These are phyloP conservation scores for Gnathonemus longibarbis DNA, from an alignment of 2,113 vertebrate species.

Conservation along the genomic window DNA sequence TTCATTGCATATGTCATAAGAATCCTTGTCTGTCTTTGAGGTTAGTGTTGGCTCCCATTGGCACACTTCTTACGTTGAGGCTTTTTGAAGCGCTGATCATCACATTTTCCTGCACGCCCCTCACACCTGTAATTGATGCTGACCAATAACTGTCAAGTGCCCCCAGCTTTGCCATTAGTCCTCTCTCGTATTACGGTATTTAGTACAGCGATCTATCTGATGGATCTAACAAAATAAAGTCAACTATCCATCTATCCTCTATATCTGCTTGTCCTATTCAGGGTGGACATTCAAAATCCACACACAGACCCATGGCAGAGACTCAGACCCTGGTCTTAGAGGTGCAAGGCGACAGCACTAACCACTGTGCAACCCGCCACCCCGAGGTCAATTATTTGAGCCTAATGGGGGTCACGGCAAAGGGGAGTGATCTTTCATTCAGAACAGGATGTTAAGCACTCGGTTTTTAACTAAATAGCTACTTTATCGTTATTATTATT, in stretches of 20 bases:
- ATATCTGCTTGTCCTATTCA: background rate
- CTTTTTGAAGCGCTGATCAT: background rate
- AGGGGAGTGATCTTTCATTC: background rate
- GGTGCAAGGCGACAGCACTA: background rate
- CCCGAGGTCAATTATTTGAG: background rate
- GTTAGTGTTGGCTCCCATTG: background rate
- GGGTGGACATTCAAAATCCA: background rate
- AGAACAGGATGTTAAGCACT: background rate
- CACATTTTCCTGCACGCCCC: background rate
- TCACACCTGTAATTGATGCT: background rate
- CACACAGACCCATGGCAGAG: background rate
- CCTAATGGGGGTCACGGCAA: background rate
- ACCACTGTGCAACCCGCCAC: background rate
- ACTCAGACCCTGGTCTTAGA: background rate
- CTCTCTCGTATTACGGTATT: background rate
- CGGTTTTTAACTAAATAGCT: background rate
- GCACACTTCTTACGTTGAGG: background rate
- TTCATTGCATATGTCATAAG: background rate
- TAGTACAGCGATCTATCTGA: background rate
- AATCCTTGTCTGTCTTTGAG: background rate
- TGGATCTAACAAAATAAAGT: background rate
- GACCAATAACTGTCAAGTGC: background rate
- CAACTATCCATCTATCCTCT: background rate
- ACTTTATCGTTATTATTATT: background rate
- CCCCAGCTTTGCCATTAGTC: background rate